A percentile compares a stretch with the other conserved stretches of the same genome.
Evolutionary conservation across 2,113 vertebrate genomes (phyloP).

Genomic region (Notarius lentiginosus): DNA sequence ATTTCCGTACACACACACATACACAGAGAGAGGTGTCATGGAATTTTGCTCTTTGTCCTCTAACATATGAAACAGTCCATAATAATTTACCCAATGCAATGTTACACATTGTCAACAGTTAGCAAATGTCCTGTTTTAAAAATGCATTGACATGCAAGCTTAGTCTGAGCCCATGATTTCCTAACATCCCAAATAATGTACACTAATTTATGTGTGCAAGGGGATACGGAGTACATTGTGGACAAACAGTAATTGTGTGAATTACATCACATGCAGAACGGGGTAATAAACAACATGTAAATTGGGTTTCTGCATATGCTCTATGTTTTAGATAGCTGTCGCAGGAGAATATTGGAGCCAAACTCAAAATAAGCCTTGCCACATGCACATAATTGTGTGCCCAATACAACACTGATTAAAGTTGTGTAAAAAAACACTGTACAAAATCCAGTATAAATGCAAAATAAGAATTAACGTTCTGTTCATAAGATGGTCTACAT

Average conservation of each 20-base stretch:
- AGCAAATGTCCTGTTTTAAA: conserved; percentile 3
- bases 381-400: neutral
- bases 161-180: neutral
- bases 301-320: neutral
- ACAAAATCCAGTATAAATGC: neutral
- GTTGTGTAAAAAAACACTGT: neutral
- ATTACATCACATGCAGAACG: neutral
- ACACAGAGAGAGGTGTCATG: neutral
- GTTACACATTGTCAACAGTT: neutral
- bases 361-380: conserved; percentile 13
- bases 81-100: neutral
- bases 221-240: neutral
- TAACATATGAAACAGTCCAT: neutral
- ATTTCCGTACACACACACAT: neutral
- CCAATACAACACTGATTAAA: conserved; percentile 9
- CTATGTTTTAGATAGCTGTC: neutral
- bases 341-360: neutral
- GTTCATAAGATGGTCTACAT: neutral
- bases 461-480: neutral
- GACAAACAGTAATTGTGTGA: neutral
- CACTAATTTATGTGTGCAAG: neutral
- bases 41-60: neutral
- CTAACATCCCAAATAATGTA: neutral
- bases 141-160: neutral
- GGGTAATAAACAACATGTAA: neutral